Conservation (phyloP, 2,797 vertebrate genomes). For the Atherinosoma microstoma region DNA sequence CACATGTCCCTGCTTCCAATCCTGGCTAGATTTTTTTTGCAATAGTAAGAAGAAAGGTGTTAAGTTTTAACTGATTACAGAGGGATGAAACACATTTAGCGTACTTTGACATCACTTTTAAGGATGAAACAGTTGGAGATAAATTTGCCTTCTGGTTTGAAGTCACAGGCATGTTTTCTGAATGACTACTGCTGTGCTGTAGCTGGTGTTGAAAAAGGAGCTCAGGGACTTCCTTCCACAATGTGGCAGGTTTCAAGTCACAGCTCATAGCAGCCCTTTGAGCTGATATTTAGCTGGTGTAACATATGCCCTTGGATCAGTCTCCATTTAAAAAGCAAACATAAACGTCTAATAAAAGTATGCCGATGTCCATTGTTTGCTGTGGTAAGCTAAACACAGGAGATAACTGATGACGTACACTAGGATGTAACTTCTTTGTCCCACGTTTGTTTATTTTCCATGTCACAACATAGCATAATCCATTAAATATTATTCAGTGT, state of each 20-base stretch:
- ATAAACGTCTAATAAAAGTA: too few relatives aligned
- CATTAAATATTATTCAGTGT: too few relatives aligned
- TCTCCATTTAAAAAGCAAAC: not conserved
- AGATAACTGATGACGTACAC: too few relatives aligned
- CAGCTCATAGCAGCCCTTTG: not conserved
- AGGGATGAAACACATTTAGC: not conserved
- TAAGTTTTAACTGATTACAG: not conserved
- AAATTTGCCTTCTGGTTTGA: not conserved
- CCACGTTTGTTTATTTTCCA: too few relatives aligned
- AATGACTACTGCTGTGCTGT: not conserved
- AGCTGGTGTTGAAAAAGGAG: not conserved
- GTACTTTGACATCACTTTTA: not conserved
- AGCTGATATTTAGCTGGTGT: not conserved
- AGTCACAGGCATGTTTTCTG: not conserved
- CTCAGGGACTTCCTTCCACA: not conserved
- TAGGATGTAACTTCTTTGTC: too few relatives aligned
- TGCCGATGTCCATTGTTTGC: too few relatives aligned
- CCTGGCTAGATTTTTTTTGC: not conserved
- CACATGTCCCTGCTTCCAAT: not conserved
- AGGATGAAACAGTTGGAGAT: not conserved
- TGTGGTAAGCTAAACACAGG: too few relatives aligned
- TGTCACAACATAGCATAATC: too few relatives aligned
- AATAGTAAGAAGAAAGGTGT: not conserved
- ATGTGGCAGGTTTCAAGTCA: not conserved
- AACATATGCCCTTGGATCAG: not conserved